Percentiles rank a stretch among this genome's conserved stretches.
phyloP scores from a whole-genome alignment of 2,888 invertebrate species.

The Gastracanthus pulcherrimus region DNA sequence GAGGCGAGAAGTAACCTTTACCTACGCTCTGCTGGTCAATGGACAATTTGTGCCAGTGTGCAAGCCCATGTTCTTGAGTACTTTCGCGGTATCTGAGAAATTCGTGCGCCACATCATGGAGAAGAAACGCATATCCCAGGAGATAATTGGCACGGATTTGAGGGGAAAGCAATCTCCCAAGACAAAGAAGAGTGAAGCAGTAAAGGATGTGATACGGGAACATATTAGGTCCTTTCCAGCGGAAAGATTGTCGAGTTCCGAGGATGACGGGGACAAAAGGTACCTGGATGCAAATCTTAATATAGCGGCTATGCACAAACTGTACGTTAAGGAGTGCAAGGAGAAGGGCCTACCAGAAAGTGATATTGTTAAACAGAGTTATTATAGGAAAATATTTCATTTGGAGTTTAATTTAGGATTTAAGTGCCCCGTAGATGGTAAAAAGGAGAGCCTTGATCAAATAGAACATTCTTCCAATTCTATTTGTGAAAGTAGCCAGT shows the following conservation, averaged over 20 bases:
- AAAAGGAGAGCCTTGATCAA: too few species aligned
- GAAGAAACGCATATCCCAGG: slow-evolving; percentile 65
- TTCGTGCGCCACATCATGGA: slow-evolving; percentile 68
- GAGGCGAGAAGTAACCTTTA: slow-evolving; percentile 66
- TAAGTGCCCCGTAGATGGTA: too few species aligned
- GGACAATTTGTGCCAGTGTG: slow-evolving; percentile 67
- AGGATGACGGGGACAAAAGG: too few species aligned
- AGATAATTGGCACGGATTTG: slow-evolving; percentile 66
- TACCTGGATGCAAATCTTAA: too few species aligned
- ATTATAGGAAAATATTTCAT: too few species aligned
- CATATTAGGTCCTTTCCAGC: slow-evolving; percentile 67
- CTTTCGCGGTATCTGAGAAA: slow-evolving; percentile 68
- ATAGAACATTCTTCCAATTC: too few species aligned
- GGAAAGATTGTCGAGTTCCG: slow-evolving; percentile 60
- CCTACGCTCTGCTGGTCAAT: slow-evolving; percentile 65
- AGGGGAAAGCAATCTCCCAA: slow-evolving; percentile 68
- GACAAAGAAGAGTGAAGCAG: slow-evolving; percentile 67
- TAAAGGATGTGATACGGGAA: slow-evolving; percentile 65
- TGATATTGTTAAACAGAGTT: too few species aligned
- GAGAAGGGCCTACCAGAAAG: too few species aligned
- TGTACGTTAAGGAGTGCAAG: too few species aligned
- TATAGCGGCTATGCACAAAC: too few species aligned
- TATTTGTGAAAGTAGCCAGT: too few species aligned
- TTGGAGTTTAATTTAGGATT: too few species aligned
- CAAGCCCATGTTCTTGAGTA: slow-evolving; percentile 69